Base-by-base conservation (phyloP, 2,888 invertebrate genomes). In the Tipula unca region DNA sequence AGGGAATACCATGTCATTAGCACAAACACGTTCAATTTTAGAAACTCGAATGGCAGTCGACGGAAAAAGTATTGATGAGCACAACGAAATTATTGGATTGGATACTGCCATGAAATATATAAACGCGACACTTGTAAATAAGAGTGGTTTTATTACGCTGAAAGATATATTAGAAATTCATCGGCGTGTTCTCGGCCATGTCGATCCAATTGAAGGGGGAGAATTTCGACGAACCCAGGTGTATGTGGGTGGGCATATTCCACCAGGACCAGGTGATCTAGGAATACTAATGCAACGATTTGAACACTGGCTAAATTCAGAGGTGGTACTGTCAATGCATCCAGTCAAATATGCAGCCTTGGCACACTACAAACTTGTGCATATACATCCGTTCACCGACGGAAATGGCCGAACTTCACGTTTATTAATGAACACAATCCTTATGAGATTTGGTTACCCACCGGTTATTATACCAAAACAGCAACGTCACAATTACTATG, bases 371-470 rank as follows among this genome's bases (percentile, higher is more conserved):
- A 98, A 98, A 91, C 91, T 99, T 83, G 99, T 99, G 0, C 96
- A 96, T 89, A 98, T 99, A 88, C 99, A 99, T 92, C 99, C 99
- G 0, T 99, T 99, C 91, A 93, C 95, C 1, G 99, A 99, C 90
- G 99, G 99, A 85, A 99, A 99, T 89, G 99, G 99, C 0, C 93
- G 99, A 89, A 99, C 99, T 0, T 97, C 98, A 14, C 93, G 99
- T 35, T 92, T 99, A 29, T 93, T 99, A 1, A 99, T 99, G 98
- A 99, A 99, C 91, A 93, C 98, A 88, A 94, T 99, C 87, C 93
- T 99, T 39, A 96, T 99, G 96, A 96, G 95, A 90, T 96, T 97
- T 0, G 98, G 99, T 0, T 99, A 96, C 91, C 99, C 99, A 0
- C 98, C 99, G 0, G 97, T 99, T 14, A 98, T 98, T 87, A 96